phyloP scores from a whole-genome alignment of 1,140 invertebrate species.

The Dreissena polymorpha region DNA sequence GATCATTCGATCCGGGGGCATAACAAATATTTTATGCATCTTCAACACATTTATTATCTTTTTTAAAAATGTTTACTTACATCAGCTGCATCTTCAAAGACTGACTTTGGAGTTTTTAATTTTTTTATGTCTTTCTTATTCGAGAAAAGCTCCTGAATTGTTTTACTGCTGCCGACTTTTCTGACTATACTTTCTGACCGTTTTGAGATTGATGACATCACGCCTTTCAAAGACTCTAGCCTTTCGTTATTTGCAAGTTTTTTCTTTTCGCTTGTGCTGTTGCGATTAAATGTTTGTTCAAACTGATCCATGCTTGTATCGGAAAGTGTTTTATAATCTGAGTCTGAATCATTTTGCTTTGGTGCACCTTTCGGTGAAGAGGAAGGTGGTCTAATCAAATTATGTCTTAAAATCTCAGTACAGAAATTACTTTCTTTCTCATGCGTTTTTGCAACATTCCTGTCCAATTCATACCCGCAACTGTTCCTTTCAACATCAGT shows the following conservation, averaged over 20 bases:
- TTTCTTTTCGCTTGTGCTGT: neutral
- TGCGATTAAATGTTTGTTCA: neutral
- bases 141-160: neutral
- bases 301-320: constrained; percentile 38
- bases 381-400: neutral
- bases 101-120: too few species aligned
- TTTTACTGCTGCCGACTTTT: constrained; percentile 15
- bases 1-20: too few species aligned
- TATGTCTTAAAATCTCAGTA: neutral
- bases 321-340: constrained; percentile 40
- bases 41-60: too few species aligned
- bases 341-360: constrained; percentile 37
- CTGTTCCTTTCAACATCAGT: constrained; percentile 41
- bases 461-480: neutral
- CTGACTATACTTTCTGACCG: constrained; percentile 38
- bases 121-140: too few species aligned
- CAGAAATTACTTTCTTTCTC: neutral
- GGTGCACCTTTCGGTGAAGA: too few species aligned
- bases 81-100: too few species aligned
- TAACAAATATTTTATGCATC: too few species aligned
- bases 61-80: too few species aligned
- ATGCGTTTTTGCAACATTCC: neutral
- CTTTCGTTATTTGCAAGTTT: neutral
- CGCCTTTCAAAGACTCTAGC: constrained; percentile 15
- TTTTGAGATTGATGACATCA: constrained; percentile 28